A percentile compares a stretch with the other conserved stretches of the same genome.
phyloP scores from a whole-genome alignment of 2,888 invertebrate species.

The Harpalus rubripes region DNA sequence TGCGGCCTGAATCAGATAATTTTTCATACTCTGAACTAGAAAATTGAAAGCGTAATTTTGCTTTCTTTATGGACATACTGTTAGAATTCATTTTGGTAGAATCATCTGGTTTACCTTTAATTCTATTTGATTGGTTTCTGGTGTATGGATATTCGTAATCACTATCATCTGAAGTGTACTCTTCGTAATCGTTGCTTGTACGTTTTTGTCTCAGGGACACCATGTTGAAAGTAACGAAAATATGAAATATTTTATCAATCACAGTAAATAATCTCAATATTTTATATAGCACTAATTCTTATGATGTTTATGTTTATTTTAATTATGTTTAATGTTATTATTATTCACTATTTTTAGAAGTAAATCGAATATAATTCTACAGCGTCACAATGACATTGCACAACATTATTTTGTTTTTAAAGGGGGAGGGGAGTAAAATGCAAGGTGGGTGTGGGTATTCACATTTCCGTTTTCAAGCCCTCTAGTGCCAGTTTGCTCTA shows the following conservation, averaged over 20 bases:
- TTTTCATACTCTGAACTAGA: conserved; percentile 40
- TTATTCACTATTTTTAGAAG: conserved; percentile 1
- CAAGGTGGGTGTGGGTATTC: neutral
- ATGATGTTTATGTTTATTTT: neutral
- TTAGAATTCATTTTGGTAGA: conserved; percentile 22
- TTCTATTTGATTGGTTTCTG: neutral
- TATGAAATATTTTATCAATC: neutral
- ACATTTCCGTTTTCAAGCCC: neutral
- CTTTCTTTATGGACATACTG: conserved; percentile 37
- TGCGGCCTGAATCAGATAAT: conserved; percentile 10
- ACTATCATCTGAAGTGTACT: conserved; percentile 55
- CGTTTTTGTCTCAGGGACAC: conserved; percentile 59
- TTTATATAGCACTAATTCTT: conserved; percentile 18
- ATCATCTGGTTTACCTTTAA: conserved; percentile 43
- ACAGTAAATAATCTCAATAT: neutral
- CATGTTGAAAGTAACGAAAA: conserved; percentile 23
- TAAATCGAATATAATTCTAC: neutral
- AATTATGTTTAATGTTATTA: neutral
- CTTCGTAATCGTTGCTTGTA: conserved; percentile 44
- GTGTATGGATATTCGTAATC: conserved; percentile 49
- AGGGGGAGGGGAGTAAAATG: neutral
- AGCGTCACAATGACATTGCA: neutral
- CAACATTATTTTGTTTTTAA: conserved; percentile 13
- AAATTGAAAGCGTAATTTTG: conserved; percentile 29
- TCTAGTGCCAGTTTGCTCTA: neutral